These are phyloP conservation scores for Crambe crambe DNA, from an alignment of 37 sponge, comb jelly and placozoan genomes.

Conservation along the genomic window DNA sequence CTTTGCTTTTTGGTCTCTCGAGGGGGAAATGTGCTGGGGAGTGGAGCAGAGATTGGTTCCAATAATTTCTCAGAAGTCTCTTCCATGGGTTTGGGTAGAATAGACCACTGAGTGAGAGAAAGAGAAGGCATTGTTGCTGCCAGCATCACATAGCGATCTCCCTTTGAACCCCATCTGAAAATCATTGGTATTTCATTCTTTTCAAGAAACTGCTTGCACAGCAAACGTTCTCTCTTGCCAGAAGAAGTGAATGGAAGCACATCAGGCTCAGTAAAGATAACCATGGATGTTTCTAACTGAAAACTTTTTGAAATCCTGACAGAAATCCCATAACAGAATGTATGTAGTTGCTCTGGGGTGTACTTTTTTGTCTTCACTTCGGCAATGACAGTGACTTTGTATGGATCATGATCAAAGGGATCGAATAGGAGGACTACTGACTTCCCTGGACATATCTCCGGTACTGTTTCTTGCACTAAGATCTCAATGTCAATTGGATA, in stretches of 20 bases:
- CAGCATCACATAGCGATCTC: background rate
- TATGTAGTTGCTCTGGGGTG: no score
- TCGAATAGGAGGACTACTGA: constrained; percentile 28
- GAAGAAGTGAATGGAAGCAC: background rate
- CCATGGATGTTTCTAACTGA: background rate
- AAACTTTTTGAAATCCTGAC: background rate
- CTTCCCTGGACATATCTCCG: constrained; percentile 17
- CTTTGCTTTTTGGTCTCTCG: no score
- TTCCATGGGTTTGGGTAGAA: no score
- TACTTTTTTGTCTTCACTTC: no score
- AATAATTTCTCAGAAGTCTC: no score
- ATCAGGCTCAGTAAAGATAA: background rate
- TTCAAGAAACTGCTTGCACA: background rate
- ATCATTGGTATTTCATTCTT: background rate
- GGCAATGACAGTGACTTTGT: no score
- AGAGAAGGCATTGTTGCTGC: background rate
- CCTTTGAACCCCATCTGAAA: background rate
- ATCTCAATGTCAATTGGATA: constrained; percentile 45
- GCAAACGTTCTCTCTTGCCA: background rate
- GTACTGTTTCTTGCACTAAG: background rate
- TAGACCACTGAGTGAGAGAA: no score
- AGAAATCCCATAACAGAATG: no score
- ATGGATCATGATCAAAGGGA: no score
- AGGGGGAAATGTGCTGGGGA: no score
- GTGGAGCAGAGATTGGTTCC: no score